Evolutionary conservation across 2,113 vertebrate species (phyloP), one percentile per base, ranked within the genome.

Genomic region (Limanda limanda): DNA sequence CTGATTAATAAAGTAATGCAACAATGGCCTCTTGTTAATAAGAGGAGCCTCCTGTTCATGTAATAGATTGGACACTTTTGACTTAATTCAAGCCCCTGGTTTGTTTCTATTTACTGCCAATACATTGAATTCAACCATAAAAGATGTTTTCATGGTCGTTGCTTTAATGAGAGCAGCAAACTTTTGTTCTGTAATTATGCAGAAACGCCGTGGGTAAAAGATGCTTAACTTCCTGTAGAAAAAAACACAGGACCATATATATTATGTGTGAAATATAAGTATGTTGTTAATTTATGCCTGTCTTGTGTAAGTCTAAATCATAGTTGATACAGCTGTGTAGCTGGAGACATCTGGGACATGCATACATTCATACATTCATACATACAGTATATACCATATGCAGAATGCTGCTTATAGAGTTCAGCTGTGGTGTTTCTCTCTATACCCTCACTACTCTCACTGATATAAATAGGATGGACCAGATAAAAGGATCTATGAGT

Each of bases 1-100:
- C 20, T 20, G 24, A 74, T 61, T 61, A 70, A 69, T 58, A 4
- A 40, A 42, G 8, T 35, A n/a, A 73, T 61, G 51, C 47, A 17
- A 25, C 8, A 54, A 20, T 3, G 15, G 13, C 18, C 13, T 12
- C 1, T 31, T 59, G 31, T 66, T 71, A 61, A 65, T 62, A 73
- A 21, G 15, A 35, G 37, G 2, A 64, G 27, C 31, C 23, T 23
- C 27, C 8, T 10, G 20, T 72, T 64, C 59, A 51, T 47, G 40
- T 37, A 6, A 57, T 37, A 21, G 52, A 64, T 68, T 12, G 15
- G 20, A 31, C 31, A 65, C 14, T 48, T 12, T 25, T 40, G 66
- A 65, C 59, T 42, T 31, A 81, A 67, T 71, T 68, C 67, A 35
- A 47, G 18, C 24, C 45, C 54, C 3, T 15, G 35, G 47, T 65